Conservation (phyloP, 2,888 invertebrate genomes). For the Autographa gamma region DNA sequence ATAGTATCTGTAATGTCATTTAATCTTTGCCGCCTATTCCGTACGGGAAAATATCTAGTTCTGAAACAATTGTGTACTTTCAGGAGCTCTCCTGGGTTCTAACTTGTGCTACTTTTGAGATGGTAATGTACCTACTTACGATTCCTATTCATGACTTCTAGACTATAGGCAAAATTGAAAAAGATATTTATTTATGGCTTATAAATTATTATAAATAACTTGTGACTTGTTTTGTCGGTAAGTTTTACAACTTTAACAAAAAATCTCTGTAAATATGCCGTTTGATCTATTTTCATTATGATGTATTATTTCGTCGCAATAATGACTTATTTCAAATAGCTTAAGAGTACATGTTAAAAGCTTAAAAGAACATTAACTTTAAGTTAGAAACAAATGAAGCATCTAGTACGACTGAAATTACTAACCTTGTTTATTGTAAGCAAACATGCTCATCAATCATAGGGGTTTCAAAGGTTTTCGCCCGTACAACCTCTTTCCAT, state of each 20-base stretch:
- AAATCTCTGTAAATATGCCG: background rate
- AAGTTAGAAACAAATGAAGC: too few species aligned
- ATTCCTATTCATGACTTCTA: conserved; percentile 14
- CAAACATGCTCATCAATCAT: background rate
- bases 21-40: conserved; percentile 24
- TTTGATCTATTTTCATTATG: too few species aligned
- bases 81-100: conserved; percentile 12
- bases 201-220: too few species aligned
- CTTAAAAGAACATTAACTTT: too few species aligned
- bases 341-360: too few species aligned
- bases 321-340: too few species aligned
- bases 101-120: conserved; percentile 29
- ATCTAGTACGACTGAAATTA: too few species aligned
- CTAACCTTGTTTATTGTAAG: too few species aligned
- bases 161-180: background rate
- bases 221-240: too few species aligned
- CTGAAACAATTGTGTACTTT: conserved; percentile 28
- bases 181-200: background rate
- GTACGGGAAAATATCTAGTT: conserved; percentile 7
- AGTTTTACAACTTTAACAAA: too few species aligned
- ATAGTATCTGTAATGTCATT: background rate
- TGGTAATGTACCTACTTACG: conserved; percentile 7
- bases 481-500: background rate
- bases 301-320: too few species aligned
- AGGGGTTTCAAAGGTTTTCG: background rate